A percentile compares a stretch with the other conserved stretches of the same genome.
Conservation (phyloP, 2,113 vertebrate species). For the Aphelocoma coerulescens region DNA sequence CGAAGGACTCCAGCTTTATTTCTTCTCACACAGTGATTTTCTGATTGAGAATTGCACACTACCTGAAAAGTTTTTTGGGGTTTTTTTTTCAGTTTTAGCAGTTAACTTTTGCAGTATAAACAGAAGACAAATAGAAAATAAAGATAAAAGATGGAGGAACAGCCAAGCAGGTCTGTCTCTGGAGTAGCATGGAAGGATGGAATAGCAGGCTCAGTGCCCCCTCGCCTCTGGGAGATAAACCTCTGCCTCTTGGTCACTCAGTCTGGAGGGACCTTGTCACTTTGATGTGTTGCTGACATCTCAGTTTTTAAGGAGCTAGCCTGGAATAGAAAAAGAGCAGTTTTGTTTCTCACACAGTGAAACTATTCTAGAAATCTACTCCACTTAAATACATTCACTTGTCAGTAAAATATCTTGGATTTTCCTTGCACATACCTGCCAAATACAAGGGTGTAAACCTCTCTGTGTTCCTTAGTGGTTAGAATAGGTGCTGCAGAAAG, state of each 20-base stretch:
- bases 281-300: background rate
- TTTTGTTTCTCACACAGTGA: background rate
- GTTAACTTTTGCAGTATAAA: background rate
- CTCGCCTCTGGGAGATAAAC: background rate
- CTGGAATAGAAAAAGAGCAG: background rate
- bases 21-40: background rate
- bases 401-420: background rate
- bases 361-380: background rate
- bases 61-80: background rate
- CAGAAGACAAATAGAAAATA: background rate
- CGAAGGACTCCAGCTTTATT: background rate
- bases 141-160: background rate
- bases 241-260: background rate
- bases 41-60: background rate
- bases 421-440: background rate
- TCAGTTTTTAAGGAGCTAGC: background rate
- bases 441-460: background rate
- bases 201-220: background rate
- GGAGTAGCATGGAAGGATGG: fast-evolving
- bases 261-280: background rate
- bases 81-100: background rate
- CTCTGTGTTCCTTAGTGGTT: background rate
- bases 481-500: background rate
- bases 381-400: background rate
- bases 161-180: background rate